Percentiles rank a stretch among this genome's conserved stretches.
Evolutionary conservation across 2,797 vertebrate genomes (phyloP).

Genomic region (Gobio occitaniae): DNA sequence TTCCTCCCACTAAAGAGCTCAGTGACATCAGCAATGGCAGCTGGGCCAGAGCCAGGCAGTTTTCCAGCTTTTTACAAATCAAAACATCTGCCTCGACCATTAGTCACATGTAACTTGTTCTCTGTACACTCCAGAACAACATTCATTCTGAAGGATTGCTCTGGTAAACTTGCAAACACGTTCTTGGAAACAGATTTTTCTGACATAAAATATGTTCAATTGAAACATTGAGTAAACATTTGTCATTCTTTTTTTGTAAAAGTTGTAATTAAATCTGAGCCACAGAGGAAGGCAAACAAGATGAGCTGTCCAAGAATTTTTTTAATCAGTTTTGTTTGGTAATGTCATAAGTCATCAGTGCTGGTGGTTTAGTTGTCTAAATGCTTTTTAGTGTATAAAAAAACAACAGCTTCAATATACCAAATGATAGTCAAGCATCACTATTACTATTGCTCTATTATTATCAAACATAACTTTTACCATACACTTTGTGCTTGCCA

Average conservation of each 20-base stretch:
- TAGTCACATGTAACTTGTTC: background rate
- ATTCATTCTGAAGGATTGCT: background rate
- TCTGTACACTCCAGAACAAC: background rate
- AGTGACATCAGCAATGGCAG: slow-evolving; percentile 74
- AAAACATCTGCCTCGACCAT: slow-evolving; percentile 41
- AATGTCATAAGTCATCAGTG: slow-evolving; percentile 10
- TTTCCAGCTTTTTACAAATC: slow-evolving; percentile 31
- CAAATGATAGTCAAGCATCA: background rate
- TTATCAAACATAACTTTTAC: background rate
- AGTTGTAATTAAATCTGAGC: slow-evolving; percentile 27
- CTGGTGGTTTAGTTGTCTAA: slow-evolving; percentile 8
- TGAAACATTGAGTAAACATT: slow-evolving; percentile 37
- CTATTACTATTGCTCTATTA: background rate
- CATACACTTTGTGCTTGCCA: background rate
- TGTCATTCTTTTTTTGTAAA: background rate
- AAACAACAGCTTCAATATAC: background rate
- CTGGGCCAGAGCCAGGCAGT: slow-evolving; percentile 37
- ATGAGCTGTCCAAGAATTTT: slow-evolving; percentile 5
- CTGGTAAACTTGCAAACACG: slow-evolving; percentile 19
- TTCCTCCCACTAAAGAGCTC: slow-evolving; percentile 73
- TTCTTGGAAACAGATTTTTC: slow-evolving; percentile 11
- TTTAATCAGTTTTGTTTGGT: background rate
- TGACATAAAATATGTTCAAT: background rate
- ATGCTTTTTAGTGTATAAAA: background rate
- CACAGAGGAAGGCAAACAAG: slow-evolving; percentile 27